A percentile compares a stretch with the other conserved stretches of the same genome.
Evolutionary conservation across 2,797 vertebrate genomes (phyloP).

Genomic region (Notoglanidium macrostoma): DNA sequence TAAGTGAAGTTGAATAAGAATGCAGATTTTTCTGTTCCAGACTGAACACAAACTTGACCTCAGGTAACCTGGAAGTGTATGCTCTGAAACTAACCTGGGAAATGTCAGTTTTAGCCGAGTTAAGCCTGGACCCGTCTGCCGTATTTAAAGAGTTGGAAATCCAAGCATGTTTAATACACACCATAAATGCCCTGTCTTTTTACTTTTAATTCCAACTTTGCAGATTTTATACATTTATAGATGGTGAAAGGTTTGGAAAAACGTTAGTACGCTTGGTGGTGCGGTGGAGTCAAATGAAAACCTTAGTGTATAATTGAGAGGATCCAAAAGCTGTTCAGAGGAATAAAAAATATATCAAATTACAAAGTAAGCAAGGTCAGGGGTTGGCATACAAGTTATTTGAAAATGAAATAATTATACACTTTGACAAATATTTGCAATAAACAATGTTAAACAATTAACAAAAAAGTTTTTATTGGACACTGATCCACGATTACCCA

Average conservation of each 20-base stretch:
- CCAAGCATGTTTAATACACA: neutral
- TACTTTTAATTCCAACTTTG: neutral
- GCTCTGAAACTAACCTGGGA: neutral
- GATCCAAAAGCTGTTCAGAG: neutral
- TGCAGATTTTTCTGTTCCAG: neutral
- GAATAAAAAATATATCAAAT: neutral
- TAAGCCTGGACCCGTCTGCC: neutral
- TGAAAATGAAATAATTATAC: neutral
- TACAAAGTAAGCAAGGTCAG: neutral
- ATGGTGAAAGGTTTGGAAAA: neutral
- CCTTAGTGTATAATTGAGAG: neutral
- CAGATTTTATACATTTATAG: neutral
- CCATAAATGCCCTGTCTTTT: constrained; percentile 4
- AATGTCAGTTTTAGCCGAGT: neutral
- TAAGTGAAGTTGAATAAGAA: neutral
- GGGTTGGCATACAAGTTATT: neutral
- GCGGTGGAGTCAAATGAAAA: neutral
- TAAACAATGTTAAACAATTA: neutral
- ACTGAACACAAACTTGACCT: neutral
- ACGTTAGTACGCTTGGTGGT: neutral
- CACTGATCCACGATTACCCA: too few relatives aligned
- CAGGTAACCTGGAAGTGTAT: neutral
- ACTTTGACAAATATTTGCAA: neutral
- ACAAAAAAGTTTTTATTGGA: too few relatives aligned
- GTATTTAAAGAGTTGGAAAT: neutral